Evolutionary conservation across 2,113 vertebrate species (phyloP).

Genomic region (Muntiacus reevesi): DNA sequence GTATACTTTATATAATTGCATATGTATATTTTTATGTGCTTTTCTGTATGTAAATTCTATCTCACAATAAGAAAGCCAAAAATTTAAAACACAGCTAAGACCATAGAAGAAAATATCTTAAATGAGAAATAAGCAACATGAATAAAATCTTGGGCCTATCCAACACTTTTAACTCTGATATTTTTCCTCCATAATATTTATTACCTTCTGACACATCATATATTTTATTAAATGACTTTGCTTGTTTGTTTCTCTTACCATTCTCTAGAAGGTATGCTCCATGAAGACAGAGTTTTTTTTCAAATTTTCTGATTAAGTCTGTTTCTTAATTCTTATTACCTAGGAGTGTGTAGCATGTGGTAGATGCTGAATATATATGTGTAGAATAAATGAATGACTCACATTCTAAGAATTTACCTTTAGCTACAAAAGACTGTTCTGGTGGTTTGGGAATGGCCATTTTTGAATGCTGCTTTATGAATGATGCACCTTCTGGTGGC

Average conservation of each 20-base stretch:
- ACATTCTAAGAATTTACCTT: background rate
- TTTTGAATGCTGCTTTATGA: background rate
- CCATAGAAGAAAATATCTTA: background rate
- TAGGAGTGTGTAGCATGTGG: background rate
- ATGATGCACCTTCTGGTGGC: background rate
- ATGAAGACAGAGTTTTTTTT: background rate
- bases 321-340: background rate
- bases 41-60: background rate
- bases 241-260: background rate
- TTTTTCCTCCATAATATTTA: background rate
- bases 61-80: background rate
- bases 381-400: background rate
- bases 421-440: background rate
- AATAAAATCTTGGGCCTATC: background rate
- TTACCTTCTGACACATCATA: background rate
- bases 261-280: background rate
- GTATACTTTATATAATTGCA: background rate
- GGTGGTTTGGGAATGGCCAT: background rate
- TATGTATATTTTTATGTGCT: background rate
- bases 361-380: background rate
- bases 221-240: background rate
- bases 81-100: background rate
- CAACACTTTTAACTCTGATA: background rate
- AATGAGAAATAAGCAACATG: background rate
- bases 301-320: background rate